Evolutionary conservation across 1,140 invertebrate species (phyloP), one percentile per base, ranked within the genome.

Genomic region (Drosophila leontia): DNA sequence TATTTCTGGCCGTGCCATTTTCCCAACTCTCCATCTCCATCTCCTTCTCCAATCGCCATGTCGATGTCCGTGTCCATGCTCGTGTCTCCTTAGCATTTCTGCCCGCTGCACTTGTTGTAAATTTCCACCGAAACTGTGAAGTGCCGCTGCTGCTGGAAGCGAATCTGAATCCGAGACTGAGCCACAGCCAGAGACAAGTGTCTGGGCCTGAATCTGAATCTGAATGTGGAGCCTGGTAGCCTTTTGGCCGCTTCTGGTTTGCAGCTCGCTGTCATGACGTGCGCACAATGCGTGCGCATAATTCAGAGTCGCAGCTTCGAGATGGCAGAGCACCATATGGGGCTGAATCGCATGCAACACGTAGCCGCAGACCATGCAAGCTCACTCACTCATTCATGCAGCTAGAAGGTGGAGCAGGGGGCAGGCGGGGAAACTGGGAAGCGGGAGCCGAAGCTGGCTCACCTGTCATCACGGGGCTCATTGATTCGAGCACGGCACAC

Each of bases 221-320:
- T 77, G 75, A 56, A 47, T 60, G 53, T 48, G 78, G 69, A 57
- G 68, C 70, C 47, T 64, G 80, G 63, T 45, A 51, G 58, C 65
- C n/a, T 42, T 26, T 50, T 59, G 48, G 75, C 74, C 41, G 63
- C 48, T 75, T 41, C 59, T 64, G 57, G 57, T 65, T 45, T 58
- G 53, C 75, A 48, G 78, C 47, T 57, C 50, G 69, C 76, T 74
- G 68, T 61, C 78, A 90, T 88, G 85, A 90, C 85, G 85, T 90
- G 85, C 82, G 85, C 85, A 90, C 85, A 90, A 90, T 90, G 85
- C 85, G 85, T 90, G 85, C 85, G 86, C 85, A 90, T 90, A 90
- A 90, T 90, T 90, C 85, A 90, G 85, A 69, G 69, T 56, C 69
- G 35, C 19, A 56, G 53, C 53, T 39, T 8, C 19, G 51, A 37